phyloP scores from a whole-genome alignment of 2,113 vertebrate genomes.

The rabbit (Oryctolagus cuniculus) region mOryCun1.1 NC_091443.1:64161001-64161500 shows the following conservation, averaged over 20 bases:
- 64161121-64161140: constrained; percentile 93
- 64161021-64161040: constrained; percentile 94
- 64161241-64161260: constrained; percentile 95
- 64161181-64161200: constrained; percentile 94
- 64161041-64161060: constrained; percentile 92
- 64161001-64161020: constrained; percentile 93
- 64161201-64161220: constrained; percentile 98
- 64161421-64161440: constrained; percentile 94
- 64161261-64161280: constrained; percentile 95
- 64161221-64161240: constrained; percentile 96
- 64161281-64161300: constrained; percentile 96
- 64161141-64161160: constrained; percentile 94
- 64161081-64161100: constrained; percentile 96
- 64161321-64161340: constrained; percentile 92
- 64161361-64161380: constrained; percentile 97
- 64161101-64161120: constrained; percentile 92
- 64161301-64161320: constrained; percentile 89
- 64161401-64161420: constrained; percentile 96
- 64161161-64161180: constrained; percentile 89
- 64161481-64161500: no score
- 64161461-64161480: constrained; percentile 91
- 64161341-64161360: constrained; percentile 93
- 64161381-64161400: constrained; percentile 96
- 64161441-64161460: constrained; percentile 95
- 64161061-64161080: constrained; percentile 94